These are phyloP conservation scores for Sus cebifrons DNA, from an alignment of 2,797 vertebrate species.

Conservation along the genomic window DNA sequence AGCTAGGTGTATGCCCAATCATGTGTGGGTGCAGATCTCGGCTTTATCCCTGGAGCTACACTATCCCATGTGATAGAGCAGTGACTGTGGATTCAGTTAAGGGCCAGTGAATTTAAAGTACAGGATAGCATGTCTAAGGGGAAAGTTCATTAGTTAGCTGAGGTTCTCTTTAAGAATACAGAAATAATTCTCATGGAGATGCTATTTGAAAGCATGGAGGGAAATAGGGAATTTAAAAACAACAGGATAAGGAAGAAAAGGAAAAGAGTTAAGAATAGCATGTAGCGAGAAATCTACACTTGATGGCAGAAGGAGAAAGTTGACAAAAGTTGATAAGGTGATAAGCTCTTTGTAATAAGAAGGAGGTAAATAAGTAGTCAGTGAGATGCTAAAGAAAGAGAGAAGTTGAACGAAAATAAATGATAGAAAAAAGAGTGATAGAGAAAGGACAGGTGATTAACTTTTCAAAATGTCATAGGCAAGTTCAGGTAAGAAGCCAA, in stretches of 20 bases:
- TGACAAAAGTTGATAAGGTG: not conserved
- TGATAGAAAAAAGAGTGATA: not conserved
- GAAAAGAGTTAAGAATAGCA: not conserved
- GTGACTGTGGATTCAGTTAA: no score
- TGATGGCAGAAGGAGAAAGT: not conserved
- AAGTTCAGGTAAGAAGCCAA: no score
- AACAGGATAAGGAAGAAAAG: not conserved
- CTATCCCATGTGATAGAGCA: not conserved
- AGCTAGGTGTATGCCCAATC: not conserved
- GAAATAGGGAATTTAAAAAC: not conserved
- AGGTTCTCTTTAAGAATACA: not conserved
- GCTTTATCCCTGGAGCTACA: not conserved
- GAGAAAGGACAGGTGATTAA: not conserved
- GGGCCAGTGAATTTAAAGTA: no score
- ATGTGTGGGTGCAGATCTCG: not conserved
- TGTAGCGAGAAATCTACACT: not conserved
- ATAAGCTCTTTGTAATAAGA: not conserved
- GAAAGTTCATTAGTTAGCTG: rapidly evolving
- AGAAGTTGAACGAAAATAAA: not conserved
- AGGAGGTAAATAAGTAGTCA: not conserved
- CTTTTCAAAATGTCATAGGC: not conserved
- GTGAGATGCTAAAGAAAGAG: not conserved
- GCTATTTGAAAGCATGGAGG: not conserved
- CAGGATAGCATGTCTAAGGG: not conserved
- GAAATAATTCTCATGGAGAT: not conserved